Base-by-base conservation (phyloP, 2,888 invertebrate species). In the Synergus umbraculus region DNA sequence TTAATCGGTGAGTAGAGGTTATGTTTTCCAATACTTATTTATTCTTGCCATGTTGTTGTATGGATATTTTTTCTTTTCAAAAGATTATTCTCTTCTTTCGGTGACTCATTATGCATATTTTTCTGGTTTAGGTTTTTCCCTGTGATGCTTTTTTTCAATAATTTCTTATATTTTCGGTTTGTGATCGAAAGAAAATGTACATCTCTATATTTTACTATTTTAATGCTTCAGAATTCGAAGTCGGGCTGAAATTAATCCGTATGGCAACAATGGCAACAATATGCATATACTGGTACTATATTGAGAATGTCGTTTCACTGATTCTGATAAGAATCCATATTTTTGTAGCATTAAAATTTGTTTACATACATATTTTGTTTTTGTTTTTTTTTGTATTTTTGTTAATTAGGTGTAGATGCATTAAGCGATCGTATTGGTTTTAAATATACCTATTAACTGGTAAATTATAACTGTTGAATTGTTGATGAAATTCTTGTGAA, bases 1-100 rank as follows among this genome's bases (percentile, higher is more conserved):
- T 84, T 85, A 81, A 85, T 87, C 86, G 88, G 87, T 85, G 86
- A 90, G 89, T 89, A 81, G 85, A 90, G 91, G 91, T 90, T 91
- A 90, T 90, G 90, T 90, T 90, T 85, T 89, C 86, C 86, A 85
- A 86, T 81, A 79, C 81, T 81, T 82, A 85, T 81, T 84, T 73
- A 73, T 73, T 78, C 76, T 83, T 86, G 86, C 85, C 88, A 88
- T 77, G 60, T 76, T 65, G 83, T 82, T 76, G 81, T 78, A 44
- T 67, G 63, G 78, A 79, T 78, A 78, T 73, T 37, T 73, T 76
- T 77, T 66, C 80, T 79, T 83, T 86, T 85, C 83, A 83, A 76
- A 78, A 78, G 64, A 79, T 78, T 80, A 69, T 49, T 49, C 49
- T 77, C 76, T 79, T 44, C 18, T 83, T 82, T 84, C 79, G 54